phyloP scores from a whole-genome alignment of 2,113 vertebrate genomes.

The Oostethus manadensis region DNA sequence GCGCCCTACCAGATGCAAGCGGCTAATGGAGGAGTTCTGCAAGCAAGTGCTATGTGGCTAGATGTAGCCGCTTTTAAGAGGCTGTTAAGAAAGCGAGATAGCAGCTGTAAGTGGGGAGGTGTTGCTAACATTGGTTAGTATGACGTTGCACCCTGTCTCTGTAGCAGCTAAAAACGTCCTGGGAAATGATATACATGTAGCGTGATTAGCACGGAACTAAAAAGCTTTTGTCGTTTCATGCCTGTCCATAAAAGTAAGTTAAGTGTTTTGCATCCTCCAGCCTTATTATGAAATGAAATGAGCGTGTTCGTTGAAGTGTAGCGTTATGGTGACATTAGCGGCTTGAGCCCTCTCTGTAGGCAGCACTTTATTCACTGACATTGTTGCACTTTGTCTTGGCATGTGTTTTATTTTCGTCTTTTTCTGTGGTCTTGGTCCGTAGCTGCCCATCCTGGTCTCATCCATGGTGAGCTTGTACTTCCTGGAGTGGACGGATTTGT shows the following conservation, averaged over 20 bases:
- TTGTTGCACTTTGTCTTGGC: slow-evolving; percentile 20
- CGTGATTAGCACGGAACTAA: not conserved
- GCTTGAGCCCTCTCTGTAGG: slow-evolving; percentile 17
- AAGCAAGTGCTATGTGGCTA: too few relatives aligned
- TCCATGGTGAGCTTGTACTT: slow-evolving; percentile 97
- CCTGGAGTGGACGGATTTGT: slow-evolving; percentile 94
- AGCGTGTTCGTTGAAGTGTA: slow-evolving; percentile 38
- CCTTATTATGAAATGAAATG: slow-evolving; percentile 40
- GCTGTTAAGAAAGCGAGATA: too few relatives aligned
- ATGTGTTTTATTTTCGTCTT: not conserved
- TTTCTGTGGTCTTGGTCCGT: not conserved
- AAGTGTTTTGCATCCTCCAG: slow-evolving; percentile 14
- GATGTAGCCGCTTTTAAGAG: too few relatives aligned
- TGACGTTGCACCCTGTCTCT: too few relatives aligned
- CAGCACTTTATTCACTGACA: slow-evolving; percentile 33
- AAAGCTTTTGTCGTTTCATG: not conserved
- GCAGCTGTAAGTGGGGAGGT: too few relatives aligned
- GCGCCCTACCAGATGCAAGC: too few relatives aligned
- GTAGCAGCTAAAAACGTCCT: too few relatives aligned
- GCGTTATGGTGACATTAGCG: slow-evolving; percentile 24
- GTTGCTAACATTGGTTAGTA: too few relatives aligned
- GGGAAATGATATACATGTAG: too few relatives aligned
- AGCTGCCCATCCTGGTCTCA: slow-evolving; percentile 95
- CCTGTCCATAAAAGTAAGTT: slow-evolving; percentile 5
- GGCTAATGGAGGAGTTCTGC: too few relatives aligned